Evolutionary conservation across 2,888 invertebrate species (phyloP).

Genomic region (Tenthredo scrophulariae): DNA sequence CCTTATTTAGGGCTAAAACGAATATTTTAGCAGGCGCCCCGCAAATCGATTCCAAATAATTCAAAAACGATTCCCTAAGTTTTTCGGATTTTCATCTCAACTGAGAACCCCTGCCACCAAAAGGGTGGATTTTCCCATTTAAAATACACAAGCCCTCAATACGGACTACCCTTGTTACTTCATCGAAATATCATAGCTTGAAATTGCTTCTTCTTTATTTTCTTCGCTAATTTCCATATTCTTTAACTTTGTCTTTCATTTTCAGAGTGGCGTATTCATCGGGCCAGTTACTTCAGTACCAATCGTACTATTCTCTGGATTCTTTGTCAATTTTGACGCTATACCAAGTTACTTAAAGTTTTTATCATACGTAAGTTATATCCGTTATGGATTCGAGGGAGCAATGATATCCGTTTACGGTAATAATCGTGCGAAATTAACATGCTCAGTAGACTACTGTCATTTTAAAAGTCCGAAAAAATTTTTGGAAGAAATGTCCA

Average conservation of each 20-base stretch:
- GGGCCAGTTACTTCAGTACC: constrained; percentile 96
- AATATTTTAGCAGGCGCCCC: too few relatives aligned
- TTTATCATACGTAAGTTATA: constrained; percentile 94
- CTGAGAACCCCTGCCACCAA: too few relatives aligned
- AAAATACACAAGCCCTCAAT: too few relatives aligned
- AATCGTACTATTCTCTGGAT: constrained; percentile 94
- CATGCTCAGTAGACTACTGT: constrained; percentile 91
- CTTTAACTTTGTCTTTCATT: constrained; percentile 81
- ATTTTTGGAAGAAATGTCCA: constrained; percentile 92
- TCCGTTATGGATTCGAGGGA: constrained; percentile 95
- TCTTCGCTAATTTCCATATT: constrained; percentile 74
- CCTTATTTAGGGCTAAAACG: too few relatives aligned
- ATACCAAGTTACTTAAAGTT: constrained; percentile 94
- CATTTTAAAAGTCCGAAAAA: constrained; percentile 90
- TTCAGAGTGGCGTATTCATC: constrained; percentile 83
- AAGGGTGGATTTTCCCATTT: too few relatives aligned
- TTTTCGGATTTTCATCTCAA: too few relatives aligned
- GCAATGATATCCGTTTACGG: constrained; percentile 96
- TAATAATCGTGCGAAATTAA: constrained; percentile 88
- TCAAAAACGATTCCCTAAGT: too few relatives aligned
- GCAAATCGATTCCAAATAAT: too few relatives aligned
- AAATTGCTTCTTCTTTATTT: background rate
- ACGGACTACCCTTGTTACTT: too few relatives aligned
- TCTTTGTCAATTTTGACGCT: constrained; percentile 95
- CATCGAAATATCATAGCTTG: too few relatives aligned